Conservation (phyloP, 2,797 vertebrate genomes). For the Oreochromis mossambicus region DNA sequence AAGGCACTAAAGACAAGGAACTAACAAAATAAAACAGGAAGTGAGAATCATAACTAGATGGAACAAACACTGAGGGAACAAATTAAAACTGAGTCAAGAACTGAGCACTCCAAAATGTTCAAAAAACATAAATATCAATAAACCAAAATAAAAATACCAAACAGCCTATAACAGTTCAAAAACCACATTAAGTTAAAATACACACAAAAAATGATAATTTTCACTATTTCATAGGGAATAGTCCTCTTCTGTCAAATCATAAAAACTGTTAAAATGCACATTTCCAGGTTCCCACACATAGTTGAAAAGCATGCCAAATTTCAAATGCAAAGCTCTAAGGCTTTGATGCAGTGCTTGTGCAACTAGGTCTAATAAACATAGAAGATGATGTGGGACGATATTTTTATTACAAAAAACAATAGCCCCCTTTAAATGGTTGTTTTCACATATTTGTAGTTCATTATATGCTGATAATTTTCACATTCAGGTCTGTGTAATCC, state of each 20-base stretch:
- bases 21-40: background rate
- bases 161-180: background rate
- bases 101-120: background rate
- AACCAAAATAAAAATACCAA: accelerated
- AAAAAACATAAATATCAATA: background rate
- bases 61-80: background rate
- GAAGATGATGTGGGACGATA: background rate
- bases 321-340: background rate
- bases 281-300: background rate
- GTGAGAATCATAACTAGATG: background rate
- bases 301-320: background rate
- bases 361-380: background rate
- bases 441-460: background rate
- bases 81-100: background rate
- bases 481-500: background rate
- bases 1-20: background rate
- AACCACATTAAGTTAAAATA: background rate
- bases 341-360: background rate
- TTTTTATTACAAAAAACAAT: background rate
- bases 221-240: background rate
- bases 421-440: background rate
- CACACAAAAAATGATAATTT: background rate
- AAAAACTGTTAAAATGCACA: background rate
- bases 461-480: background rate
- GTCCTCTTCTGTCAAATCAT: background rate